phyloP scores from a whole-genome alignment of 2,888 invertebrate species.

The Drosophila mercatorum region DNA sequence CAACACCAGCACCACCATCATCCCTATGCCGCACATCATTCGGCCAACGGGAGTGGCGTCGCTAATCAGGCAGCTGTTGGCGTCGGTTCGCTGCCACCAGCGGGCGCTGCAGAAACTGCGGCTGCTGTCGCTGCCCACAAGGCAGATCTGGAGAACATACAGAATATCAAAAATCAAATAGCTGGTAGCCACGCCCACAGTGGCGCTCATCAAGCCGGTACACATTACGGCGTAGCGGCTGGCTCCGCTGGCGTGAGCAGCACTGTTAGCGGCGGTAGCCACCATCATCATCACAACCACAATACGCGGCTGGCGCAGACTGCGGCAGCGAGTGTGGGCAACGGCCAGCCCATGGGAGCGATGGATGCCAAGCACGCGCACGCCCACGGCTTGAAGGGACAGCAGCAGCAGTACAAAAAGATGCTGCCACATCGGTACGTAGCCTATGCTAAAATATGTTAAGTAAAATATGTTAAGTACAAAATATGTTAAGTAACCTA shows the following conservation, averaged over 20 bases:
- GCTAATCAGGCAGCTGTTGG: slow-evolving; percentile 26
- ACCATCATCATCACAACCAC: slow-evolving; percentile 62
- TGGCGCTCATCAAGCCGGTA: slow-evolving; percentile 27
- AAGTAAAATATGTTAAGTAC: too few relatives aligned
- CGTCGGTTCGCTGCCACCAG: slow-evolving; percentile 37
- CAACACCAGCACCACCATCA: slow-evolving; percentile 43
- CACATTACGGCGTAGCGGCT: slow-evolving; percentile 32
- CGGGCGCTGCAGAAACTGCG: slow-evolving; percentile 32
- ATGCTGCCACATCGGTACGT: slow-evolving; percentile 75
- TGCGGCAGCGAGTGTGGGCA: slow-evolving; percentile 47
- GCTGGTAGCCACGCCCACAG: slow-evolving; percentile 62
- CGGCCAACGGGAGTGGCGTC: slow-evolving; percentile 32
- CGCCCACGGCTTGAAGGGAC: slow-evolving; percentile 72
- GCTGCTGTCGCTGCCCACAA: slow-evolving; percentile 63
- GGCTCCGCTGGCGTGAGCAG: slow-evolving; percentile 25
- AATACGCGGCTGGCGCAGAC: slow-evolving; percentile 58
- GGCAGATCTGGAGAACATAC: slow-evolving; percentile 84
- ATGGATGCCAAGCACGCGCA: slow-evolving; percentile 76
- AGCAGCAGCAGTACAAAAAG: slow-evolving; percentile 81
- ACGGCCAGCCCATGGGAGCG: slow-evolving; percentile 46
- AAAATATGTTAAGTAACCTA: too few relatives aligned
- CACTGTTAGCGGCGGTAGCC: slow-evolving; percentile 30
- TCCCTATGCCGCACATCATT: slow-evolving; percentile 33
- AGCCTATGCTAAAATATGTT: too few relatives aligned
- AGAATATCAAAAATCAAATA: slow-evolving; percentile 83